Percentiles rank a stretch among this genome's conserved stretches.
Evolutionary conservation across 2,113 vertebrate genomes (phyloP).

Genomic region (Pseudopipra pipra): DNA sequence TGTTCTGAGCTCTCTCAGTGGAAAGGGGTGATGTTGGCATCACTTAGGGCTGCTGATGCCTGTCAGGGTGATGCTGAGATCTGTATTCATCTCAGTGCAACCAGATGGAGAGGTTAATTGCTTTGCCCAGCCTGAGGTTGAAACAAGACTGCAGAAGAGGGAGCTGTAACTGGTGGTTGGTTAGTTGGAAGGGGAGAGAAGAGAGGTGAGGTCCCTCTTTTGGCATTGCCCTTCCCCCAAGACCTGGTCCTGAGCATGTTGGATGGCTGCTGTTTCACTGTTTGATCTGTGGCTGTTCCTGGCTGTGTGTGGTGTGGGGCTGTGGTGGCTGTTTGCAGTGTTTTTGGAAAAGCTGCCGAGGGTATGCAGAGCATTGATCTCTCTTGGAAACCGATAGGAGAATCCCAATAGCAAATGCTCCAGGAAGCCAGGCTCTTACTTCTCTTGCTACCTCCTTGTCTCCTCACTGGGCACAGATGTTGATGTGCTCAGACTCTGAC

Average conservation of each 20-base stretch:
- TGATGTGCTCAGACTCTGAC: rapidly evolving
- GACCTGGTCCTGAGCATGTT: not conserved
- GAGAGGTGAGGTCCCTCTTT: not conserved
- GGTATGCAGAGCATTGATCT: not conserved
- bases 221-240: not conserved
- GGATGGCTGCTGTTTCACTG: not conserved
- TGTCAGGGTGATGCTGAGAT: not conserved
- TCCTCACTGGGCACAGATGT: not conserved
- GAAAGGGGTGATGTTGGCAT: not conserved
- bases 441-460: not conserved
- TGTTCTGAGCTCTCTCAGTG: not conserved
- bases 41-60: not conserved
- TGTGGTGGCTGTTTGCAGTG: not conserved
- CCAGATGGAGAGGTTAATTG: not conserved
- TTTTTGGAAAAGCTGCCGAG: not conserved
- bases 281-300: not conserved
- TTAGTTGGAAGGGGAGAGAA: not conserved
- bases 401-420: not conserved
- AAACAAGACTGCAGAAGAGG: not conserved
- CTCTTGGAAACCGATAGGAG: not conserved
- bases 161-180: not conserved
- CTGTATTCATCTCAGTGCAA: not conserved
- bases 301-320: not conserved
- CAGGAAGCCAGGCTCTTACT: not conserved
- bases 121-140: not conserved